Conservation (phyloP, 2,888 invertebrate genomes). For the Acanthacorydalis orientalis region DNA sequence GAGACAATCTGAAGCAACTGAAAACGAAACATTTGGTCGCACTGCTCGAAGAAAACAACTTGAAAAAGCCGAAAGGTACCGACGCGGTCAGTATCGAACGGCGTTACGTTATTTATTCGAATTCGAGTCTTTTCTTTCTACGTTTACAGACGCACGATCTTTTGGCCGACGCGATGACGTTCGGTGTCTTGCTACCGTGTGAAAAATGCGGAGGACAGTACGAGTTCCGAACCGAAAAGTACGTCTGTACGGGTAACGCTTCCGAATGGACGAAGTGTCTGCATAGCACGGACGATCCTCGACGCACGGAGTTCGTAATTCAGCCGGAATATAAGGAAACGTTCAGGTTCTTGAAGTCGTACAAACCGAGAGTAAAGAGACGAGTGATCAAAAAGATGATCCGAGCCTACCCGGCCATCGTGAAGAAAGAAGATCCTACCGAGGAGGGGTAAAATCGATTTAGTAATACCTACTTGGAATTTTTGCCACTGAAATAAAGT, state of each 20-base stretch:
- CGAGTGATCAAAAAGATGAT: constrained; percentile 37
- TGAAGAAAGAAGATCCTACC: constrained; percentile 35
- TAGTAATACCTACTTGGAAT: no score
- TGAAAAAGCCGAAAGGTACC: constrained; percentile 46
- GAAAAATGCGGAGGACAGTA: constrained; percentile 63
- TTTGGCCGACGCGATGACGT: constrained; percentile 71
- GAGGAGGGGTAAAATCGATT: constrained; percentile 14
- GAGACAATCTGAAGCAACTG: constrained; percentile 45
- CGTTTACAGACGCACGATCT: constrained; percentile 52
- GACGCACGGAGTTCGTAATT: no score
- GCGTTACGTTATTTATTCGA: no score
- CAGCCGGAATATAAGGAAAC: no score
- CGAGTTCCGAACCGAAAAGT: constrained; percentile 36
- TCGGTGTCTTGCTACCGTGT: constrained; percentile 70
- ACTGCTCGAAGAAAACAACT: constrained; percentile 56
- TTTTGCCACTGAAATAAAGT: no score
- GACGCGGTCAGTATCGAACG: constrained; percentile 43
- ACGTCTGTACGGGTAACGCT: constrained; percentile 57
- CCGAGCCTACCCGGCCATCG: constrained; percentile 23
- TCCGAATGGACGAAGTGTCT: constrained; percentile 86
- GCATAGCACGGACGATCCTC: constrained; percentile 51
- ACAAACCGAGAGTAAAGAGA: constrained; percentile 37
- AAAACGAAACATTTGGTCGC: constrained; percentile 40
- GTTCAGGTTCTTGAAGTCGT: constrained; percentile 42
- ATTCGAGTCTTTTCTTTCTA: constrained; percentile 10